Base-by-base conservation (phyloP, 2,888 invertebrate genomes). In the Tholera decimalis region DNA sequence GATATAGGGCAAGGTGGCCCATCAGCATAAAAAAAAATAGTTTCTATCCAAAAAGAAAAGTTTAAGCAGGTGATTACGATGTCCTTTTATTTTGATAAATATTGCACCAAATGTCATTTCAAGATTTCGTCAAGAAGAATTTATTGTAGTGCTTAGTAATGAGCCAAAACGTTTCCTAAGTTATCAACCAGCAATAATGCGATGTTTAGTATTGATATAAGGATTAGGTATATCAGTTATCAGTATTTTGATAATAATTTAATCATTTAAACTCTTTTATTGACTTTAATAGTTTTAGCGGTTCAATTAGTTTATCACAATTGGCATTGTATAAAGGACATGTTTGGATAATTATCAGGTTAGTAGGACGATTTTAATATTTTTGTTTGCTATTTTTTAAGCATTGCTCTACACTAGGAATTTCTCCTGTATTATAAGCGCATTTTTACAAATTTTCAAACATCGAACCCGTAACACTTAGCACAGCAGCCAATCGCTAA, bases 261-360 rank as follows among this genome's bases (percentile, higher is more conserved):
- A 46, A 46, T 49, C 39, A 11, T 46, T 20, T 73, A 60, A 50
- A 47, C 18, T 59, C 58, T 44, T 56, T 47, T 56, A 71, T 67
- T 61, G 64, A 41, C 30, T 57, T 59, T 49, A 47, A 62, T 49
- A 18, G 8, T 58, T 67, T 73, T 30, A 53, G 55, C 7, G 18
- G 30, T 55, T n/a, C 20, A 37, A 55, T 76, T 71, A 82, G 62
- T 74, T 69, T 55, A 74, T 72, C 59, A 15, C 7, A 56, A 66
- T 77, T 55, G 56, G 71, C 50, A 69, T 58, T 73, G 59, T 62
- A 56, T 64, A 78, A 63, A 83, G 85, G 86, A 85, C 87, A 88
- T 89, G 88, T 79, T 78, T 75, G 61, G 65, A n/a, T n/a, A n/a
- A n/a, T n/a, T 82, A 80, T 75, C 77, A 85, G 86, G 90, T 91